These are phyloP conservation scores for Trinectes maculatus DNA, from an alignment of 2,113 vertebrate genomes.

Conservation along the genomic window DNA sequence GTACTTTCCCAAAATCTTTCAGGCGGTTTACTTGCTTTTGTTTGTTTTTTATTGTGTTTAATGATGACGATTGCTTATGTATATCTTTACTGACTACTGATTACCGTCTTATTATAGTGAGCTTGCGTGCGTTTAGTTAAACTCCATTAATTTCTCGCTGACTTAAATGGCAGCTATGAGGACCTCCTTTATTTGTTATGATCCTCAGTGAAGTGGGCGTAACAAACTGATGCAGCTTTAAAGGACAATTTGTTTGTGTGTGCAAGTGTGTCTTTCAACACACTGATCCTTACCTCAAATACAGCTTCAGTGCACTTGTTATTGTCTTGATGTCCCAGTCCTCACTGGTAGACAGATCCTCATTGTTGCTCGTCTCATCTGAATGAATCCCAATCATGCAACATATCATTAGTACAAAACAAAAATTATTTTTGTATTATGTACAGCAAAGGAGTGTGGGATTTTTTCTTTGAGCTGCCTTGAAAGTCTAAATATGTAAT, in stretches of 20 bases:
- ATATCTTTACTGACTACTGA: no score
- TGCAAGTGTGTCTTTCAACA: background rate
- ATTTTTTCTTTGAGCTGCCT: slow-evolving; percentile 11
- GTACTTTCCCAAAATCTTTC: no score
- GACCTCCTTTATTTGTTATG: no score
- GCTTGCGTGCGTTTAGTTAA: no score
- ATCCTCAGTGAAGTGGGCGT: no score
- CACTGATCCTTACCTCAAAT: slow-evolving; percentile 86
- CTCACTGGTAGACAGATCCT: slow-evolving; percentile 87
- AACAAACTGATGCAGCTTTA: background rate
- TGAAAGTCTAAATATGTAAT: slow-evolving; percentile 55
- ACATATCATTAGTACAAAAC: slow-evolving; percentile 9
- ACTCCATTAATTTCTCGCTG: no score
- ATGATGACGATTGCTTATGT: no score
- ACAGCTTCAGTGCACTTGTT: slow-evolving; percentile 94
- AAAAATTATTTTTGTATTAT: slow-evolving; percentile 9
- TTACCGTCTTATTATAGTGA: no score
- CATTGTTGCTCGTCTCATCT: slow-evolving; percentile 90
- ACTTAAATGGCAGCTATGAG: no score
- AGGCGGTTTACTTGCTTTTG: no score
- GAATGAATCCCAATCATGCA: slow-evolving; percentile 26
- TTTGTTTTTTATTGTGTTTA: no score
- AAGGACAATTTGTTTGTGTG: background rate
- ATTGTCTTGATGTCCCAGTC: slow-evolving; percentile 98
- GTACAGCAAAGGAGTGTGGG: background rate